Evolutionary conservation across 2,888 invertebrate species (phyloP).

Genomic region (Nipponacmea schrenckii): DNA sequence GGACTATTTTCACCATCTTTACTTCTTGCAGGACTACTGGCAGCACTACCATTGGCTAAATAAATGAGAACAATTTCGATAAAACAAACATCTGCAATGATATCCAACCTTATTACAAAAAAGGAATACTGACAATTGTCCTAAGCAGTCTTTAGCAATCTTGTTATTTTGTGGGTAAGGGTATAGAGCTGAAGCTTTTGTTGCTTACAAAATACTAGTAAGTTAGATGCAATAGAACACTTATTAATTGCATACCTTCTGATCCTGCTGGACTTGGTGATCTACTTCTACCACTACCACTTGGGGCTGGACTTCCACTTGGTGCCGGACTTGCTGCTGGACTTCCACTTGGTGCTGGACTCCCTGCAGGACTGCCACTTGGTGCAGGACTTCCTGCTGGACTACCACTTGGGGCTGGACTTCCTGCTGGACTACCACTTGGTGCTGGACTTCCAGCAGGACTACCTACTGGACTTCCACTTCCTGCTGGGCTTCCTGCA

Average conservation of each 20-base stretch:
- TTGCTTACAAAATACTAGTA: no score
- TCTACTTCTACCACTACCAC: constrained; percentile 17
- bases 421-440: constrained; percentile 24
- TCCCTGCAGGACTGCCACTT: constrained; percentile 18
- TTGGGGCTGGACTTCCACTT: constrained; percentile 24
- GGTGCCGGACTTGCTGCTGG: constrained; percentile 28
- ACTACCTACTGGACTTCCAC: constrained; percentile 26
- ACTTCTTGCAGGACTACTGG: constrained; percentile 15
- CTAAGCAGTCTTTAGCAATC: no score
- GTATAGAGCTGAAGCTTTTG: no score
- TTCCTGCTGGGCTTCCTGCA: constrained; percentile 31
- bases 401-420: constrained; percentile 19
- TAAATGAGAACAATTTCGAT: not conserved
- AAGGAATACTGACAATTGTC: no score
- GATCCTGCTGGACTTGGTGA: constrained; percentile 17
- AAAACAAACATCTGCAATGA: no score
- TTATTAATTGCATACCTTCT: no score
- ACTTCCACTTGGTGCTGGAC: constrained; percentile 19
- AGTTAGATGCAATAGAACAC: no score
- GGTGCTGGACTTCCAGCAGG: constrained; percentile 28
- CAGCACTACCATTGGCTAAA: constrained; percentile 10
- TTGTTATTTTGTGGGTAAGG: no score
- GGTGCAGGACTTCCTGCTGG: constrained; percentile 28
- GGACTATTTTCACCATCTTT: constrained; percentile 19
- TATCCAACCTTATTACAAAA: no score